These are phyloP conservation scores for Ptychadena robeensis DNA, from an alignment of 2,797 vertebrate species.

Conservation along the genomic window DNA sequence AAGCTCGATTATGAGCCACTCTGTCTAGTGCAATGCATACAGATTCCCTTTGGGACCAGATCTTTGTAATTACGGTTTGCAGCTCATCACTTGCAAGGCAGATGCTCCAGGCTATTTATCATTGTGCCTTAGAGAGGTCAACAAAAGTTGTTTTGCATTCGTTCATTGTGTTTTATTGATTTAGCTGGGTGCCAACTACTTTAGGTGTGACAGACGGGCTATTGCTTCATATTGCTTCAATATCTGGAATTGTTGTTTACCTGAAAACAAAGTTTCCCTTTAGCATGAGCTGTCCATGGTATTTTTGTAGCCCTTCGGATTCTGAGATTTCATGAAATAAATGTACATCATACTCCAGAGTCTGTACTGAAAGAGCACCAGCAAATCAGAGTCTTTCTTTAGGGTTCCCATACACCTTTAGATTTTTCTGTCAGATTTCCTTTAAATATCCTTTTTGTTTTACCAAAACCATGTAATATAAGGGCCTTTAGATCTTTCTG, in stretches of 20 bases:
- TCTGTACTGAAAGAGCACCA: not conserved
- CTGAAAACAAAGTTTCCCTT: not conserved
- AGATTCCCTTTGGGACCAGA: slow-evolving; percentile 10
- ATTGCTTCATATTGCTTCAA: not conserved
- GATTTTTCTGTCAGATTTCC: too few relatives aligned
- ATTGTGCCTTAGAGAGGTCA: slow-evolving; percentile 27
- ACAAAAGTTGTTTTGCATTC: slow-evolving; percentile 44
- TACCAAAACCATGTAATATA: too few relatives aligned
- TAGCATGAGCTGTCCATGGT: not conserved
- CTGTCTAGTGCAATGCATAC: not conserved
- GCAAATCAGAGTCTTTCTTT: not conserved
- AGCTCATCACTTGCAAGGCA: not conserved
- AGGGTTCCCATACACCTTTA: too few relatives aligned
- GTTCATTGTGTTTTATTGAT: slow-evolving; percentile 17
- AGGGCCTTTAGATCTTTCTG: too few relatives aligned
- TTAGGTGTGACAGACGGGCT: not conserved
- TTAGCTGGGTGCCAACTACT: not conserved
- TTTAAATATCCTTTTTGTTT: too few relatives aligned
- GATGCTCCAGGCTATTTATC: slow-evolving; percentile 49
- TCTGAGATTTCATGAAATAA: not conserved
- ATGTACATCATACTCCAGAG: not conserved
- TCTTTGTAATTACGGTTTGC: slow-evolving; percentile 14
- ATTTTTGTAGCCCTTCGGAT: not conserved
- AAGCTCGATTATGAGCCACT: not conserved
- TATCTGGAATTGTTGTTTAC: not conserved